Percentiles rank a stretch among this genome's conserved stretches.
phyloP scores from a whole-genome alignment of 2,113 vertebrate species.

The Neogobius melanostomus region DNA sequence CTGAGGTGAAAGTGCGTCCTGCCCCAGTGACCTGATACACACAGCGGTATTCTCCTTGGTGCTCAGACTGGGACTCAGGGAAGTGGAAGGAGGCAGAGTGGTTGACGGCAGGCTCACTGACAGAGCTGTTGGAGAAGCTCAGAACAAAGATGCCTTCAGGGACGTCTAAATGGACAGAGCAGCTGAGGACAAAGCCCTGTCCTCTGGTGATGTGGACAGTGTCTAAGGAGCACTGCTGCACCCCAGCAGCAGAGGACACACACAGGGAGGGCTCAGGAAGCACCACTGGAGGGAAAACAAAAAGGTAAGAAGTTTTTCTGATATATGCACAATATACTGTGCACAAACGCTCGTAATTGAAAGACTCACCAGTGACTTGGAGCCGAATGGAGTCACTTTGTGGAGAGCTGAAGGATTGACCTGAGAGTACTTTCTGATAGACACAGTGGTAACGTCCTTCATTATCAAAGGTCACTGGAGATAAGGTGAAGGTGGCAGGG shows the following conservation, averaged over 20 bases:
- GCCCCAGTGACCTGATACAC: conserved; percentile 1
- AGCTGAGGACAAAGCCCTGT: neutral
- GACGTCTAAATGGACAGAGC: neutral
- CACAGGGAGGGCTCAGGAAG: neutral
- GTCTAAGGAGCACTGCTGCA: neutral
- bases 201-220: neutral
- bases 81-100: conserved; percentile 1
- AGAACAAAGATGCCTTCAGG: neutral
- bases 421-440: neutral
- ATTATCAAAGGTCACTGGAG: neutral
- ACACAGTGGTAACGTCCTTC: conserved; percentile 23
- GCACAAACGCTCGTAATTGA: no score
- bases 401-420: neutral
- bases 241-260: neutral
- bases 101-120: neutral
- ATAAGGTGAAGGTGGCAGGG: conserved; percentile 2
- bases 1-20: neutral
- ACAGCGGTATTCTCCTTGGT: conserved; percentile 1
- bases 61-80: neutral
- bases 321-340: no score
- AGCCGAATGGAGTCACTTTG: neutral
- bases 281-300: neutral
- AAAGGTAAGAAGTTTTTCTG: no score
- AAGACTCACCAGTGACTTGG: neutral
- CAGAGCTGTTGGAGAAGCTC: neutral